phyloP scores from a whole-genome alignment of 2,797 vertebrate species.

The Pseudotriccus pelzelni region DNA sequence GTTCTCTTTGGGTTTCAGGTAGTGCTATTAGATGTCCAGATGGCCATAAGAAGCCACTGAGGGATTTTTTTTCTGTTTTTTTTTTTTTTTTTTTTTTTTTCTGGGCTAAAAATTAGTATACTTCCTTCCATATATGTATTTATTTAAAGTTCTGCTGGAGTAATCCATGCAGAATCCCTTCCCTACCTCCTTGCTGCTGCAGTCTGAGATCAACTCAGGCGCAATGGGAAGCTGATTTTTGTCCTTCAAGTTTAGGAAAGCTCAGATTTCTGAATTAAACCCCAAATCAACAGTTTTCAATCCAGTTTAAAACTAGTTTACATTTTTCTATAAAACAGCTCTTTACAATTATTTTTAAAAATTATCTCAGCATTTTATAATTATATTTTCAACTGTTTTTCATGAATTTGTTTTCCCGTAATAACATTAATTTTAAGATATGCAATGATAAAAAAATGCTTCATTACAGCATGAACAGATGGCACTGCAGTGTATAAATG shows the following conservation, averaged over 20 bases:
- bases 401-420: background rate
- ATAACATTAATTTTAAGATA: background rate
- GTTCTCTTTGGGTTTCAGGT: background rate
- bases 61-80: background rate
- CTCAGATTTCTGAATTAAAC: background rate
- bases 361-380: background rate
- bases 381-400: background rate
- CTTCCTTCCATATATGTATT: background rate
- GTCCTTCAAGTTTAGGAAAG: background rate
- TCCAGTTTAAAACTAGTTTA: background rate
- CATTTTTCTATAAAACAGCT: background rate
- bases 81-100: accelerated
- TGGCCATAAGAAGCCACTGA: background rate
- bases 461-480: background rate
- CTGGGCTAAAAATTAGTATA: background rate
- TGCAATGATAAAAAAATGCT: background rate
- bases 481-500: background rate
- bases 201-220: background rate
- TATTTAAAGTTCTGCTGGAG: background rate
- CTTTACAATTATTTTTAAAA: background rate
- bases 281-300: background rate
- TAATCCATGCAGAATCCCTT: background rate
- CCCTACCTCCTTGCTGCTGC: background rate
- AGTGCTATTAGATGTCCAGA: background rate
- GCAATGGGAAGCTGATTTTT: background rate